These are phyloP conservation scores for Andrena marginata DNA, from an alignment of 2,888 invertebrate genomes.

Conservation along the genomic window DNA sequence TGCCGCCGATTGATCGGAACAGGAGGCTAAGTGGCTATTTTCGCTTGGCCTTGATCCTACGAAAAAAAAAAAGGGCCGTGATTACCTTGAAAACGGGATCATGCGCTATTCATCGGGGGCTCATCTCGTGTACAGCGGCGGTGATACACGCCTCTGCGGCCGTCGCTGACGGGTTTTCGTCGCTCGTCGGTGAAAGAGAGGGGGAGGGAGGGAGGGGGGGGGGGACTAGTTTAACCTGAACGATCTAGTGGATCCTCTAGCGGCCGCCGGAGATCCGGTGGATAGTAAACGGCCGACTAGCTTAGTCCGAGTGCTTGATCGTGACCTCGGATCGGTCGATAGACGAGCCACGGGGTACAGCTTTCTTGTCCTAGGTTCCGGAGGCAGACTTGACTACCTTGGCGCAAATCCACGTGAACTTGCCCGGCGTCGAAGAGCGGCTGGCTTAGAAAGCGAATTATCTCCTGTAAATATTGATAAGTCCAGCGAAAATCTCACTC, in stretches of 20 bases:
- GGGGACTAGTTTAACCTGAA: conserved; percentile 69
- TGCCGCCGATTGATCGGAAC: conserved; percentile 38
- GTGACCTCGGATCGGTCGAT: conserved; percentile 72
- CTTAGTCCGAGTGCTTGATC: conserved; percentile 66
- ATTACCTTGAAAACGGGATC: conserved; percentile 58
- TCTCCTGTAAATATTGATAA: not conserved
- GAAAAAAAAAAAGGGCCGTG: conserved; percentile 49
- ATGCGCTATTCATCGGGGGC: conserved; percentile 46
- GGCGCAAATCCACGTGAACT: conserved; percentile 59
- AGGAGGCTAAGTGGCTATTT: conserved; percentile 51
- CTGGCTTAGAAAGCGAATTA: conserved; percentile 51
- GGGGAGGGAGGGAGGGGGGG: too few species aligned
- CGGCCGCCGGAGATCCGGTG: conserved; percentile 45
- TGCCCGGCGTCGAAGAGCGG: conserved; percentile 25
- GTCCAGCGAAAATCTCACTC: too few species aligned
- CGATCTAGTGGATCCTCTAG: conserved; percentile 56
- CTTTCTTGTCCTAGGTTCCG: conserved; percentile 68
- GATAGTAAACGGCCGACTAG: conserved; percentile 67
- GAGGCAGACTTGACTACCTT: conserved; percentile 59
- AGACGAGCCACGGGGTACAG: conserved; percentile 56
- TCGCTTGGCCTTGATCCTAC: conserved; percentile 57
- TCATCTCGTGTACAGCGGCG: conserved; percentile 12
- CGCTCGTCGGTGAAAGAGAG: not conserved
- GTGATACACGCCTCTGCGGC: not conserved
- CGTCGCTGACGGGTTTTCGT: conserved; percentile 27